phyloP scores from a whole-genome alignment of 2,888 invertebrate genomes.

The Caenorhabditis sinica region DNA sequence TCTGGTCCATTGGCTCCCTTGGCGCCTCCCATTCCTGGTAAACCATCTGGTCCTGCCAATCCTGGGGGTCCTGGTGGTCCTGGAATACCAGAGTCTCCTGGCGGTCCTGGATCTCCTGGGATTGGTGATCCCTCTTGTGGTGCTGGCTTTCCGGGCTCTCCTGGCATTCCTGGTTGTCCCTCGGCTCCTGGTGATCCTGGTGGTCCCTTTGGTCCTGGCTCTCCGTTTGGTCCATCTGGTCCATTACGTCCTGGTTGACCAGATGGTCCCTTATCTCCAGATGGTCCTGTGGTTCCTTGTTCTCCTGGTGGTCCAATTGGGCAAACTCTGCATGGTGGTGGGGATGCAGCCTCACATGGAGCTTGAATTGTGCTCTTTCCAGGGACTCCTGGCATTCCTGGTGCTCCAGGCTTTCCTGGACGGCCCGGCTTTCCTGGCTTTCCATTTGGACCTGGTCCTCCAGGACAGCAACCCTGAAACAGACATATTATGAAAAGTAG shows the following conservation, averaged over 20 bases:
- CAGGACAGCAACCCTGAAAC: slow-evolving; percentile 64
- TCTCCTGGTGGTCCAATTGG: slow-evolving; percentile 66
- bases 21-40: slow-evolving; percentile 60
- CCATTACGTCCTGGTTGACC: slow-evolving; percentile 68
- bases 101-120: slow-evolving; percentile 69
- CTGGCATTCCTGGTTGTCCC: slow-evolving; percentile 66
- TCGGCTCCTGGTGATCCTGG: slow-evolving; percentile 61
- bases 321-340: slow-evolving; percentile 70
- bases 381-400: slow-evolving; percentile 69
- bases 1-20: slow-evolving; percentile 65
- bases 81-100: slow-evolving; percentile 67
- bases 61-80: slow-evolving; percentile 69
- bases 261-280: slow-evolving; percentile 63
- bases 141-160: slow-evolving; percentile 67
- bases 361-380: slow-evolving; percentile 54
- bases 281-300: slow-evolving; percentile 54
- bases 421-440: slow-evolving; percentile 63
- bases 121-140: slow-evolving; percentile 63
- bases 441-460: slow-evolving; percentile 66
- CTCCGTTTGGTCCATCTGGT: slow-evolving; percentile 64
- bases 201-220: slow-evolving; percentile 68
- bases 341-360: slow-evolving; percentile 62
- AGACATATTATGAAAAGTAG: background rate
- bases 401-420: slow-evolving; percentile 67
- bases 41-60: slow-evolving; percentile 63